A percentile compares a stretch with the other conserved stretches of the same genome.
phyloP scores from a whole-genome alignment of 2,797 vertebrate genomes.

The Eleutherodactylus coqui region DNA sequence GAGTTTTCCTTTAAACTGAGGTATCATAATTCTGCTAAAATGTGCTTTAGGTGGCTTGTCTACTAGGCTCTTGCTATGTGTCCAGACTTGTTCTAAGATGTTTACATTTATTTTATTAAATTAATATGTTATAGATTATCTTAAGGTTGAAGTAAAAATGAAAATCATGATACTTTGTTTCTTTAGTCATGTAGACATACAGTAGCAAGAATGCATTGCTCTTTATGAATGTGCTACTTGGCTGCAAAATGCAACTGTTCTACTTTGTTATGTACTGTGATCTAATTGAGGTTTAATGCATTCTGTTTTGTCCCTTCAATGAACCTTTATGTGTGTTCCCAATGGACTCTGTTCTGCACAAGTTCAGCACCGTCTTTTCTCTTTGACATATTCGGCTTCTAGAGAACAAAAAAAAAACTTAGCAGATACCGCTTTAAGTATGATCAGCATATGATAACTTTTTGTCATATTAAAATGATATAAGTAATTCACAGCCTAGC shows the following conservation, averaged over 20 bases:
- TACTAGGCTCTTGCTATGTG: neutral
- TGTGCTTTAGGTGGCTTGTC: neutral
- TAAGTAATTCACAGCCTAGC: constrained; percentile 6
- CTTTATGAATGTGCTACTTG: constrained; percentile 66
- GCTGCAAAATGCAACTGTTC: constrained; percentile 68
- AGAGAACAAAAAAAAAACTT: constrained; percentile 46
- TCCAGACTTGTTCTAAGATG: too few relatives aligned
- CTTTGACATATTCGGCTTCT: constrained; percentile 8
- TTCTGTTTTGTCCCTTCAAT: constrained; percentile 73
- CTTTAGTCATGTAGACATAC: neutral
- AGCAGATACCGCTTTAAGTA: constrained; percentile 13
- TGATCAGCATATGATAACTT: neutral
- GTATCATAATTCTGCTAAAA: neutral
- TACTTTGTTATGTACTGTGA: constrained; percentile 74
- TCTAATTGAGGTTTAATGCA: constrained; percentile 84
- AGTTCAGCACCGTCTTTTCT: constrained; percentile 58
- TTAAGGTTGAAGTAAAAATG: neutral
- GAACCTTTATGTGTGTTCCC: constrained; percentile 69
- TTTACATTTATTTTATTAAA: neutral
- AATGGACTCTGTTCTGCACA: constrained; percentile 58
- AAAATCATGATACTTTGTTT: neutral
- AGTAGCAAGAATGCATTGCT: neutral
- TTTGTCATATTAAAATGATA: constrained; percentile 13
- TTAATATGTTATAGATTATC: neutral
- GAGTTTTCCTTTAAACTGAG: too few relatives aligned